These are phyloP conservation scores for Dermolepida albohirtum DNA, from an alignment of 2,888 invertebrate species.

Conservation along the genomic window DNA sequence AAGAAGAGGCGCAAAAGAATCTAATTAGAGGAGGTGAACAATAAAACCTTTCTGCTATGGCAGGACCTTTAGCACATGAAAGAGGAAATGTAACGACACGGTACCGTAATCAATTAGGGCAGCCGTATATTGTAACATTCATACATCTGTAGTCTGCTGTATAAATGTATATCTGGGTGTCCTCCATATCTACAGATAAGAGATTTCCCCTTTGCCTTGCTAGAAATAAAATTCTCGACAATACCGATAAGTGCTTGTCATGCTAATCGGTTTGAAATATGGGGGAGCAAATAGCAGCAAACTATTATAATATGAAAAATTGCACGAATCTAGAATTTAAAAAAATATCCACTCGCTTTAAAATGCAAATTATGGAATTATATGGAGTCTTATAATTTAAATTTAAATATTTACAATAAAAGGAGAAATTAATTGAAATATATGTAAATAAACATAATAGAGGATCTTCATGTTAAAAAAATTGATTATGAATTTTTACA, in stretches of 20 bases:
- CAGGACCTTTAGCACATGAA: conserved; percentile 29
- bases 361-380: too few species aligned
- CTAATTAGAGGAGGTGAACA: conserved; percentile 43
- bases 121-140: conserved; percentile 45
- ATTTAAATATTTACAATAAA: too few species aligned
- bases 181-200: conserved; percentile 19
- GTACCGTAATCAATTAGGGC: conserved; percentile 49
- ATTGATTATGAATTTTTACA: too few species aligned
- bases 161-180: conserved; percentile 22
- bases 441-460: too few species aligned
- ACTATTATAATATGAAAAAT: too few species aligned
- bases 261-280: conserved; percentile 29
- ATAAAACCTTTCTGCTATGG: conserved; percentile 33
- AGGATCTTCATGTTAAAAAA: too few species aligned
- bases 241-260: conserved; percentile 18
- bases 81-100: conserved; percentile 46
- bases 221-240: conserved; percentile 30
- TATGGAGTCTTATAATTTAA: too few species aligned
- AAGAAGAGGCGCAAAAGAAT: conserved; percentile 36
- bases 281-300: background rate
- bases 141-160: conserved; percentile 17
- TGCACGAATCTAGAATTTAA: too few species aligned
- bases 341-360: too few species aligned
- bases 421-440: too few species aligned
- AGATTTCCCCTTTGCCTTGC: conserved; percentile 17